Base-by-base conservation (phyloP, 2,888 invertebrate species). In the Iphiclides podalirius region DNA sequence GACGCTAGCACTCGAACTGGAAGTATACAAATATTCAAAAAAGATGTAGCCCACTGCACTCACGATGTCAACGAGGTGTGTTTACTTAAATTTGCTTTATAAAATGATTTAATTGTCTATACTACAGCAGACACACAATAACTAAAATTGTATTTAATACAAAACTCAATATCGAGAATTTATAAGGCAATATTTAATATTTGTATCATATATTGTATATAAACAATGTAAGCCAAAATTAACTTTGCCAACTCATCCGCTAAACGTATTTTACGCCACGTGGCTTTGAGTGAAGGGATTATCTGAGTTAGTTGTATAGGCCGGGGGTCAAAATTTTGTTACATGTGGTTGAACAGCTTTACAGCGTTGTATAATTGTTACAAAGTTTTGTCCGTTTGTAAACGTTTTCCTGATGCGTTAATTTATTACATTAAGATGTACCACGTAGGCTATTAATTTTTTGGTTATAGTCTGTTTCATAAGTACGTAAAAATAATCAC, bases 21-120 rank as follows among this genome's bases (percentile, higher is more conserved):
- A 28, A 8, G 55, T 44, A 1, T 12, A 8, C 1, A 46, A 7
- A n/a, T 20, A 9, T 6, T 20, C 11, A 2, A 9, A 6, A 0
- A 23, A 1, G 26, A 13, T 0, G 34, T 33, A 2, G 23, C 38
- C 7, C 58, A 59, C 52, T 85, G 84, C 59, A 76, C 76, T 0
- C 68, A 67, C 35, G 68, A 72, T 26, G 63, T 75, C 55, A 79
- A 77, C 47, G 81, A 83, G 74, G 84, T 83, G 58, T n/a, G n/a
- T n/a, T n/a, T n/a, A n/a, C n/a, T n/a, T n/a, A n/a, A 48, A n/a
- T n/a, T n/a, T n/a, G n/a, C n/a, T n/a, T n/a, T n/a, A n/a, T n/a
- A n/a, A n/a, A n/a, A n/a, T n/a, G n/a, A n/a, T n/a, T n/a, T n/a
- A n/a, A n/a, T n/a, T n/a, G n/a, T n/a, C n/a, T n/a, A n/a, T n/a